Evolutionary conservation across 2,113 vertebrate genomes (phyloP).

Genomic region (Alethe diademata): DNA sequence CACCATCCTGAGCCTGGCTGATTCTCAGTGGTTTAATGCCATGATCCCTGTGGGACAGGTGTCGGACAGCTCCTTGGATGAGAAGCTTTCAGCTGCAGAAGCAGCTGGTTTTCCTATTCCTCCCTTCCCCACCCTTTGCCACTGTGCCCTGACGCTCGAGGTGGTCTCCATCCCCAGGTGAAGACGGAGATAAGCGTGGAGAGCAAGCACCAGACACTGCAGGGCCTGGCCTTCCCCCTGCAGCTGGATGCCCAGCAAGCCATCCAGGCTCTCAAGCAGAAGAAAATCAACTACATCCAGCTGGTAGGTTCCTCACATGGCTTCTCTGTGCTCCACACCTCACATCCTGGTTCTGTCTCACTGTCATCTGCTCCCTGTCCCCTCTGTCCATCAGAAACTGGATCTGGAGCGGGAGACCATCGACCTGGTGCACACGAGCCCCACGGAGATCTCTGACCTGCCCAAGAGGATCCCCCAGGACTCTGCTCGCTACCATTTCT

Average conservation of each 20-base stretch:
- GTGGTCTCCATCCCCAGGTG: slow-evolving; percentile 73
- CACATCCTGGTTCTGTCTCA: neutral
- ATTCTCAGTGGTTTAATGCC: neutral
- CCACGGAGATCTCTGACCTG: slow-evolving; percentile 87
- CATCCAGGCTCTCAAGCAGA: slow-evolving; percentile 88
- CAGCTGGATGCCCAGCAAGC: slow-evolving; percentile 90
- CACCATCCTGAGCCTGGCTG: neutral
- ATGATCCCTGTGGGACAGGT: neutral
- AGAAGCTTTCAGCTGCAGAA: neutral
- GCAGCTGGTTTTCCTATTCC: neutral
- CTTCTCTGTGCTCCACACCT: rapidly evolving
- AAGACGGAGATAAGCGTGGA: slow-evolving; percentile 95
- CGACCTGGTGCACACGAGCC: slow-evolving; percentile 91
- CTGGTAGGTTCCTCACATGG: slow-evolving; percentile 75
- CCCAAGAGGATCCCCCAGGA: slow-evolving; percentile 89
- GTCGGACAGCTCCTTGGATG: neutral
- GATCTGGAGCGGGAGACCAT: slow-evolving; percentile 93
- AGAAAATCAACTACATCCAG: slow-evolving; percentile 94
- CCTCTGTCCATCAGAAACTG: slow-evolving; percentile 78
- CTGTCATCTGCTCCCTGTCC: neutral
- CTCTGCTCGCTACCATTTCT: slow-evolving; percentile 94
- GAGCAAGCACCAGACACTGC: slow-evolving; percentile 90
- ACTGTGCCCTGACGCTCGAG: rapidly evolving
- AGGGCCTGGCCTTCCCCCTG: slow-evolving; percentile 92
- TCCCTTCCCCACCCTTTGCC: neutral